Conservation (phyloP, 2,888 invertebrate genomes). For the Lapara coniferarum region DNA sequence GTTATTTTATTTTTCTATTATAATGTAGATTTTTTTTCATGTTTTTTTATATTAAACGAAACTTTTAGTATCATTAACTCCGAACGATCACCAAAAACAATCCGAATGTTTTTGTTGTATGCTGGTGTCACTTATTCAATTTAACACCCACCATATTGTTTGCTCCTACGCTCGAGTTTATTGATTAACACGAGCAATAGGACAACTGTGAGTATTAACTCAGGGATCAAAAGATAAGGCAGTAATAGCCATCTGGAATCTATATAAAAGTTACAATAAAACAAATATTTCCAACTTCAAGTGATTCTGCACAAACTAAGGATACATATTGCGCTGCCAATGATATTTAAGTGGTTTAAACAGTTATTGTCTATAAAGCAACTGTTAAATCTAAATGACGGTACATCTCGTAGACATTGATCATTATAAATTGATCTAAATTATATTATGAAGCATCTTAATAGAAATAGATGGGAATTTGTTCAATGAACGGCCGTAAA, state of each 20-base stretch:
- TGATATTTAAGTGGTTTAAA: too few species aligned
- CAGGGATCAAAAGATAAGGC: too few species aligned
- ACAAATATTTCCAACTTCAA: too few species aligned
- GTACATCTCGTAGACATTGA: too few species aligned
- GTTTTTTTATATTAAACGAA: too few species aligned
- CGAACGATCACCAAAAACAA: constrained; percentile 11
- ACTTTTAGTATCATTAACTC: neutral
- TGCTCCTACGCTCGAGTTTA: constrained; percentile 46
- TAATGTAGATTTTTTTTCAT: too few species aligned
- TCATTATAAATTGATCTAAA: constrained; percentile 13
- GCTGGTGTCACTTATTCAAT: constrained; percentile 47
- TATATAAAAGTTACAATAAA: neutral
- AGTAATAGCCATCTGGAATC: neutral
- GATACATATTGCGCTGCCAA: too few species aligned
- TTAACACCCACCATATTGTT: constrained; percentile 53
- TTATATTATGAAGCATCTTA: neutral
- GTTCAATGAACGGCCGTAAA: constrained; percentile 16
- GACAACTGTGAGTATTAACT: neutral
- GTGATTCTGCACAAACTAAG: too few species aligned
- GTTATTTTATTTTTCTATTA: too few species aligned
- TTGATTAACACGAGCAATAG: neutral
- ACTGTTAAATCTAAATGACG: neutral
- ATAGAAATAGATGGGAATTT: constrained; percentile 20
- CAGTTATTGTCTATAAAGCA: neutral
- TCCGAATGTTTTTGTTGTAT: constrained; percentile 38